Conservation (phyloP, 2,113 vertebrate genomes). For the Paralichthys olivaceus region DNA sequence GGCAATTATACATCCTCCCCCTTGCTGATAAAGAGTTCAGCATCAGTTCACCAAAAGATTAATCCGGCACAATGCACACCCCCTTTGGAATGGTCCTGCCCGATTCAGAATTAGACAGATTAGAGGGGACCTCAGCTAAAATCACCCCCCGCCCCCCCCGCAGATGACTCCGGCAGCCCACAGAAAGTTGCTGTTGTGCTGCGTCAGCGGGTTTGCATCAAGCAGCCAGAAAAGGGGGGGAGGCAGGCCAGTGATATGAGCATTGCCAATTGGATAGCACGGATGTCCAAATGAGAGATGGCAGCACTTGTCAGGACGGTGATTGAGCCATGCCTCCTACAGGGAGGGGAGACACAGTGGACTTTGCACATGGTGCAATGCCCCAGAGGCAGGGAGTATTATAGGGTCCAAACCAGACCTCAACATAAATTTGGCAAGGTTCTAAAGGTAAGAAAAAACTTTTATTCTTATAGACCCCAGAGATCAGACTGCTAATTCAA, state of each 20-base stretch:
- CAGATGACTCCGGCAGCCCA: constrained; percentile 51
- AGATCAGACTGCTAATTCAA: neutral
- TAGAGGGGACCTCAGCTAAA: constrained; percentile 64
- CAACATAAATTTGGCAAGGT: neutral
- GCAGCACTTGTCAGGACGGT: constrained; percentile 59
- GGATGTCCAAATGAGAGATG: constrained; percentile 66
- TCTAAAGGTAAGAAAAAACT: constrained; percentile 22
- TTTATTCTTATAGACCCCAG: constrained; percentile 11
- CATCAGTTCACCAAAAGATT: constrained; percentile 80
- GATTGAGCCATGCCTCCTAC: constrained; percentile 61
- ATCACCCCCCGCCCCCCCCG: constrained; percentile 21
- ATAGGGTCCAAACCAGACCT: constrained; percentile 19
- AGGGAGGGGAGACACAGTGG: constrained; percentile 42
- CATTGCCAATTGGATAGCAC: constrained; percentile 65
- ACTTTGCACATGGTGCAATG: constrained; percentile 30
- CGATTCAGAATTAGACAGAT: constrained; percentile 69
- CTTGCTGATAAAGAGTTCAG: constrained; percentile 78
- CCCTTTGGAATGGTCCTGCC: constrained; percentile 65
- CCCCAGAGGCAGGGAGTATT: constrained; percentile 24
- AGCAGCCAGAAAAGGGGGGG: constrained; percentile 37
- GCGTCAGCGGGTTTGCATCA: constrained; percentile 62
- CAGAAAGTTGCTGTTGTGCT: constrained; percentile 71
- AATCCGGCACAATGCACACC: constrained; percentile 65
- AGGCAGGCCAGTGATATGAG: constrained; percentile 52
- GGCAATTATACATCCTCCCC: constrained; percentile 55